Evolutionary conservation across 1,140 invertebrate genomes (phyloP).

Genomic region (Pseudomyrmex flavicornis): DNA sequence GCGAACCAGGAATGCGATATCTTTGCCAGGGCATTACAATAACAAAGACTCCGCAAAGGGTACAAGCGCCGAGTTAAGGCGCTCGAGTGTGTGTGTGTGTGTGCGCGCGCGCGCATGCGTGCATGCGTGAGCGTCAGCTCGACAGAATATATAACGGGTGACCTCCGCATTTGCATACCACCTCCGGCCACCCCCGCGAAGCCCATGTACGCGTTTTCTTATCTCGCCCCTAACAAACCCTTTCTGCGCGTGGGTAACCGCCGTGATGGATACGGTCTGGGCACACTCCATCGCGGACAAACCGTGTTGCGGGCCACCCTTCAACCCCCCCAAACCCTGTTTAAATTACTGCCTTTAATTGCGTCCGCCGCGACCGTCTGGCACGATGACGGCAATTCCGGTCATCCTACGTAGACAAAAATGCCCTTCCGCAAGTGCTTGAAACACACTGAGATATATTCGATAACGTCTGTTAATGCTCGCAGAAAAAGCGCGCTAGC

Average conservation of each 20-base stretch:
- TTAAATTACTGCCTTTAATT: constrained; percentile 67
- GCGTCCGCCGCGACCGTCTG: constrained; percentile 40
- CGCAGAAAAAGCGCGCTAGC: neutral
- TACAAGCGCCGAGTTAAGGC: neutral
- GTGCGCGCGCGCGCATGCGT: neutral
- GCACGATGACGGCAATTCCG: constrained; percentile 55
- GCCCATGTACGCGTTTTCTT: constrained; percentile 71
- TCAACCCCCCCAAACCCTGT: neutral
- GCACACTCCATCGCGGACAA: constrained; percentile 28
- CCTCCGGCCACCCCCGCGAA: constrained; percentile 58
- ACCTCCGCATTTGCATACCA: constrained; percentile 68
- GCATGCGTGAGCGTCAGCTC: constrained; percentile 19
- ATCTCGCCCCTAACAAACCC: constrained; percentile 69
- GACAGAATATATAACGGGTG: constrained; percentile 61
- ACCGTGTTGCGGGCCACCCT: neutral
- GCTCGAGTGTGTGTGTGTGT: neutral
- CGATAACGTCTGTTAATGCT: constrained; percentile 31
- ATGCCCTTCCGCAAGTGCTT: neutral
- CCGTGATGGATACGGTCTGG: constrained; percentile 68
- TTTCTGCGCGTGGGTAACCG: constrained; percentile 63
- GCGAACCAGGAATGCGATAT: constrained; percentile 68
- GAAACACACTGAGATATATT: constrained; percentile 32
- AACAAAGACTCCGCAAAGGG: constrained; percentile 67
- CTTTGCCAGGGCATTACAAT: constrained; percentile 70
- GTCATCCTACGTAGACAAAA: constrained; percentile 59